These are phyloP conservation scores for Falco punctatus DNA, from an alignment of 2,113 vertebrate species.

Conservation along the genomic window DNA sequence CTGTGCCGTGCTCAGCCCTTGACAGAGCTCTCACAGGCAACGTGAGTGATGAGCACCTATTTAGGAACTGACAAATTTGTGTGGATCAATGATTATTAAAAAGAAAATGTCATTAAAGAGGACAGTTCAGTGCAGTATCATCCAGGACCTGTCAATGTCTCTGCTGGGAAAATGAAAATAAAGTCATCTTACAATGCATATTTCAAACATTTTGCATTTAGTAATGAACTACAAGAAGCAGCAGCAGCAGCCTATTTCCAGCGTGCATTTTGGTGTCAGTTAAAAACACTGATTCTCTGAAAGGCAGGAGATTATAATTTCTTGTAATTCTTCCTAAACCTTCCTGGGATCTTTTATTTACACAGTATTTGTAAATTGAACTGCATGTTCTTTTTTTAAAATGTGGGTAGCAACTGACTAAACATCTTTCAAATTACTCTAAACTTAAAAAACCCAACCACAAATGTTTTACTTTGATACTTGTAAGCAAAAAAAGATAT, in stretches of 20 bases:
- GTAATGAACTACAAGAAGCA: slow-evolving; percentile 11
- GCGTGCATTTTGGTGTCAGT: neutral
- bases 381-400: neutral
- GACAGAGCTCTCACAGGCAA: neutral
- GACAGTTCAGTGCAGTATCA: neutral
- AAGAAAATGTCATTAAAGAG: slow-evolving; percentile 42
- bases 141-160: slow-evolving; percentile 15
- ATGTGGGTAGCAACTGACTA: neutral
- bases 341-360: neutral
- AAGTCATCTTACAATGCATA: neutral
- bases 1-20: neutral
- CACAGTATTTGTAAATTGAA: neutral
- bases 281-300: neutral
- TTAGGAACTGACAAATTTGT: slow-evolving; percentile 7
- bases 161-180: slow-evolving; percentile 36
- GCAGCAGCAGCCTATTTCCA: neutral
- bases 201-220: slow-evolving; percentile 31
- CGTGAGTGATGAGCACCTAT: neutral
- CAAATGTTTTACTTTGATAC: neutral
- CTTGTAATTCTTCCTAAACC: neutral
- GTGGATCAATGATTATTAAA: slow-evolving; percentile 47
- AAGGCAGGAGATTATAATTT: neutral
- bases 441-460: neutral
- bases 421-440: neutral
- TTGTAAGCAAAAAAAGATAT: neutral